Base-by-base conservation (phyloP, 2,797 vertebrate species). In the Otolemur crassicaudatus region DNA sequence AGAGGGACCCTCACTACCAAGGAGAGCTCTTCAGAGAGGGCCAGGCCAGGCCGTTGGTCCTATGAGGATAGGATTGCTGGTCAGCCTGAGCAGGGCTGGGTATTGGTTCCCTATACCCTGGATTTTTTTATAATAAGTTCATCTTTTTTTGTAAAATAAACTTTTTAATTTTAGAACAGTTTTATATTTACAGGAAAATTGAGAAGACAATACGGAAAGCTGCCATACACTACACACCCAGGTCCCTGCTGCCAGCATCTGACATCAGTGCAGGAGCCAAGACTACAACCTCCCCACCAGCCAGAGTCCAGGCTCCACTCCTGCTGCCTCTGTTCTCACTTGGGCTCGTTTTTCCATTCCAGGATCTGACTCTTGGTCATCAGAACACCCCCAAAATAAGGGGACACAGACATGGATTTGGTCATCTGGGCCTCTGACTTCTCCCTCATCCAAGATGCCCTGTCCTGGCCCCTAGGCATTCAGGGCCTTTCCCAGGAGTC, bases 151-250 rank as follows among this genome's bases (percentile, higher is more conserved):
- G 2, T n/a, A 5, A 29, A 60, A 69, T 56, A 91, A 87, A 90
- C n/a, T 37, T 65, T 73, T 75, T 22, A 84, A 79, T 91, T 94
- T 96, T 72, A 87, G 95, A 87, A n/a, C 84, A 81, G 31, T 34
- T 81, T 79, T 90, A 53, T 87, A 67, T 87, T 75, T 90, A 73
- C 56, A 96, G 79, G 81, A 80, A 69, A 69, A 27, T 53, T 37
- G 43, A 88, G 75, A 88, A 81, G 79, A 70, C 49, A 34, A 37
- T 63, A 58, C 29, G 53, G 70, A 85, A n/a, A 79, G 89, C 72
- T 82, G 40, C 82, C 82, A 43, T 12, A 5, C 5, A 58, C 46
- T 40, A 12, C 49, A 49, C 8, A 61, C 31, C 90, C 43, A 8
- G 37, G 2, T 46, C 70, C 61, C 56, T 34, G 4, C 23, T 53